Evolutionary conservation across 2,797 vertebrate species (phyloP).

Genomic region (Cirrhinus mrigala): DNA sequence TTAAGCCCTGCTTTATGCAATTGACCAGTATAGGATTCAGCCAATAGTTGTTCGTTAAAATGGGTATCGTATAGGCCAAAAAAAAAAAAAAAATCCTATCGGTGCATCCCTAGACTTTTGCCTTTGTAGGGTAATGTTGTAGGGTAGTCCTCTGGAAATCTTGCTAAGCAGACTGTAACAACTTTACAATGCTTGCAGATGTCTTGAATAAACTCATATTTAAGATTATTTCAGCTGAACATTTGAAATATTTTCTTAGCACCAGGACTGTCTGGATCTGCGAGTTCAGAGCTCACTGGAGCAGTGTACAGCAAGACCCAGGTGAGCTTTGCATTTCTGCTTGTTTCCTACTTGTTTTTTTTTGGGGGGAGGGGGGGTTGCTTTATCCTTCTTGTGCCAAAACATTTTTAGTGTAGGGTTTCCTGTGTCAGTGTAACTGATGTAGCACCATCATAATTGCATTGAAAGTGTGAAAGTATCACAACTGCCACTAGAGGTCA

Average conservation of each 20-base stretch:
- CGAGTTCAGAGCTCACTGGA: slow-evolving; percentile 88
- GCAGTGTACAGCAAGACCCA: slow-evolving; percentile 95
- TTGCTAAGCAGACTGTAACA: background rate
- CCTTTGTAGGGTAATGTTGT: too few species aligned
- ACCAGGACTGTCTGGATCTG: slow-evolving; percentile 77
- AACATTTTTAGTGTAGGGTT: background rate
- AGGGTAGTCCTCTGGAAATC: background rate
- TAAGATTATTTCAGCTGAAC: slow-evolving; percentile 49
- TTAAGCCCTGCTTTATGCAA: too few species aligned
- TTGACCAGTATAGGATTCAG: too few species aligned
- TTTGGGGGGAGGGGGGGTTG: too few species aligned
- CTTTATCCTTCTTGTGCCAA: background rate
- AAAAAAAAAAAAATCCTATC: too few species aligned
- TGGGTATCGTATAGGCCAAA: too few species aligned
- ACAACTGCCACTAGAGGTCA: background rate
- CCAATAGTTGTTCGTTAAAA: too few species aligned
- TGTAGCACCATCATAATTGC: background rate
- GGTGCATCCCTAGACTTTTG: too few species aligned
- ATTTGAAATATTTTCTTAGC: slow-evolving; percentile 61
- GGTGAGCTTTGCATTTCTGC: slow-evolving; percentile 74
- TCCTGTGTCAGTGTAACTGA: too few species aligned
- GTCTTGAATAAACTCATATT: background rate
- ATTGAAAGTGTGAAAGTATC: background rate
- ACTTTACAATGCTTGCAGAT: slow-evolving; percentile 58
- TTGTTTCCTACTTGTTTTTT: background rate